Conservation (phyloP, 2,113 vertebrate genomes). For the Oncorhynchus nerka region DNA sequence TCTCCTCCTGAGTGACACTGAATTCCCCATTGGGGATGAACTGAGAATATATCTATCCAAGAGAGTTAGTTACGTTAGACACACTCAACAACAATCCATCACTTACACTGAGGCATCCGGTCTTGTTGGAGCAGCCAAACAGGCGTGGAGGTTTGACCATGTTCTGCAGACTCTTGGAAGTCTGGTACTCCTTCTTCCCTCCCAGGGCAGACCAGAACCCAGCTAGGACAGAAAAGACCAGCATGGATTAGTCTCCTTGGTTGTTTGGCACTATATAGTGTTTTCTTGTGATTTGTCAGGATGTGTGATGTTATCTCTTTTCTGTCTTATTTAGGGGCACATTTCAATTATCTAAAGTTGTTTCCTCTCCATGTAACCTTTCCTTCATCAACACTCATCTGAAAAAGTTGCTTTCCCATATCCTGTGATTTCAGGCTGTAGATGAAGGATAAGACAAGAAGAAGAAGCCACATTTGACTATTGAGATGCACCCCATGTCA, state of each 20-base stretch:
- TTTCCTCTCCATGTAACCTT: not conserved
- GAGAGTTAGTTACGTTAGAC: too few relatives aligned
- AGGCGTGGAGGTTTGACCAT: constrained; percentile 66
- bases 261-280: not conserved
- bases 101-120: constrained; percentile 72
- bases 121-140: constrained; percentile 82
- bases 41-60: too few relatives aligned
- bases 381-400: not conserved
- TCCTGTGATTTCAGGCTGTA: not conserved
- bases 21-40: not conserved
- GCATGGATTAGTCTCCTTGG: not conserved
- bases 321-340: not conserved
- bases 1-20: not conserved
- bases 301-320: not conserved
- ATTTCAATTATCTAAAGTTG: not conserved
- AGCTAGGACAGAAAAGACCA: constrained; percentile 46
- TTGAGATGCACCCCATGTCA: not conserved
- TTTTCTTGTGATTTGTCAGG: not conserved
- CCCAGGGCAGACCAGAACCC: constrained; percentile 75
- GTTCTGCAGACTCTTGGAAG: constrained; percentile 67
- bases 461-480: not conserved
- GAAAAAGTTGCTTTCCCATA: not conserved
- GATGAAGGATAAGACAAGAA: too few relatives aligned
- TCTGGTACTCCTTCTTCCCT: constrained; percentile 78
- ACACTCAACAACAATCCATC: not conserved